Conservation (phyloP, 2,888 invertebrate species). For the Leptothorax acervorum region DNA sequence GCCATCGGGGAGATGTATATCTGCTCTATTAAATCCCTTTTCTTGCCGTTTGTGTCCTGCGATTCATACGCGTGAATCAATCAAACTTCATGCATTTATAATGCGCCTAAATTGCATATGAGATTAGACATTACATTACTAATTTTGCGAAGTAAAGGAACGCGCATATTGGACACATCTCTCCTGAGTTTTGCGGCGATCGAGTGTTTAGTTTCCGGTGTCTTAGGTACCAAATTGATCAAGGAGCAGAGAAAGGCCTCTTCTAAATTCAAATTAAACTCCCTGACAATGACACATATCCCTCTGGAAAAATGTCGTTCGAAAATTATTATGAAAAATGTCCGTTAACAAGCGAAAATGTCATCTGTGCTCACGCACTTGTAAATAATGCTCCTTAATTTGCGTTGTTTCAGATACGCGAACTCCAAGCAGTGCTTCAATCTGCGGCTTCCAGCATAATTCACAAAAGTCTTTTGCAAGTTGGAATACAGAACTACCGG, state of each 20-base stretch:
- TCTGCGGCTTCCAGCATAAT: constrained; percentile 76
- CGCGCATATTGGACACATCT: constrained; percentile 79
- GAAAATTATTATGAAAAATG: background rate
- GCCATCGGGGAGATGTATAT: constrained; percentile 88
- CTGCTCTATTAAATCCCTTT: constrained; percentile 84
- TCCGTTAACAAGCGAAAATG: background rate
- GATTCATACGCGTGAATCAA: constrained; percentile 16
- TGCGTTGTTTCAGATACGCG: constrained; percentile 79
- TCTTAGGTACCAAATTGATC: constrained; percentile 76
- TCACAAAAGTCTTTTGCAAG: constrained; percentile 83
- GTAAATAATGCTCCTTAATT: constrained; percentile 77
- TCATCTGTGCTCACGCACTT: constrained; percentile 71
- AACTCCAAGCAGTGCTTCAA: constrained; percentile 81
- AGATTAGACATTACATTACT: constrained; percentile 55
- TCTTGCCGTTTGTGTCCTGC: constrained; percentile 65
- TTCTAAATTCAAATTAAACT: constrained; percentile 80
- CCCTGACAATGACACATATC: constrained; percentile 77
- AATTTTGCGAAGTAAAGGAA: constrained; percentile 58
- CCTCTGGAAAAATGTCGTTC: constrained; percentile 71
- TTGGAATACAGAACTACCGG: constrained; percentile 90
- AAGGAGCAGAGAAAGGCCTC: constrained; percentile 80
- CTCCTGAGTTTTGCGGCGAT: constrained; percentile 80
- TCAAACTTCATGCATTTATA: background rate
- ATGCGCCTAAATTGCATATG: background rate
- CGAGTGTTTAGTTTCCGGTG: constrained; percentile 79